Evolutionary conservation across 2,113 vertebrate species (phyloP), one percentile per base, ranked within the genome.

Genomic region (Pogona vitticeps): DNA sequence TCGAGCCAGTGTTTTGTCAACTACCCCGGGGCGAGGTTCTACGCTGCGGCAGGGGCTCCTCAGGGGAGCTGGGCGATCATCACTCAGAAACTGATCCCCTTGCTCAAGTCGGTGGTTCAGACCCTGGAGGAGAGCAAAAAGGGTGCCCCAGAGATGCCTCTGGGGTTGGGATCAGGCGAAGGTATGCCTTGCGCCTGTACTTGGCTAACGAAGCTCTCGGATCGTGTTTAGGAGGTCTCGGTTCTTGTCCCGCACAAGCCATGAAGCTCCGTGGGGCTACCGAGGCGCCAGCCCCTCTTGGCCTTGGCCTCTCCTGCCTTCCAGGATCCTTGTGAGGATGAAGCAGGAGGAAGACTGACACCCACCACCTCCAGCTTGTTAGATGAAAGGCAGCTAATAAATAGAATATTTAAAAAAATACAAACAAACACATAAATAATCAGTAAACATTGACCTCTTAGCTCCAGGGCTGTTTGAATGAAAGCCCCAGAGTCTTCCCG

Each of bases 1-100:
- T 91, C 90, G 6, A 88, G 87, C 0, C 95, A 94, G 72, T 96
- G 97, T 91, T 97, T 96, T 91, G 97, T 95, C 68, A 98, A 97
- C 83, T 97, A 97, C 8, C 94, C 96, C 7, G 85, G 95, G 84
- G 65, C 84, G 46, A 90, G 91, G 67, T 91, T 94, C 83, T 87
- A 91, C 18, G 88, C 89, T 38, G 85, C 56, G 20, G 83, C 75
- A 0, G 88, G 56, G 3, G 15, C 26, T 12, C 88, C 90, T 33
- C 73, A 76, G 0, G 86, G 93, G 21, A 70, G 90, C 0, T 33
- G 52, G 56, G 88, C 90, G 36, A 28, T 93, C 73, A 88, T 96
- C 84, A 96, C 96, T 56, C 95, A 94, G 12, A 95, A 94, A 36
- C 91, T 98, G 88, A 91, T 98, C 91, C 97, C 97, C 0, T 95